phyloP scores from a whole-genome alignment of 2,113 vertebrate genomes.

The Diglossa brunneiventris region DNA sequence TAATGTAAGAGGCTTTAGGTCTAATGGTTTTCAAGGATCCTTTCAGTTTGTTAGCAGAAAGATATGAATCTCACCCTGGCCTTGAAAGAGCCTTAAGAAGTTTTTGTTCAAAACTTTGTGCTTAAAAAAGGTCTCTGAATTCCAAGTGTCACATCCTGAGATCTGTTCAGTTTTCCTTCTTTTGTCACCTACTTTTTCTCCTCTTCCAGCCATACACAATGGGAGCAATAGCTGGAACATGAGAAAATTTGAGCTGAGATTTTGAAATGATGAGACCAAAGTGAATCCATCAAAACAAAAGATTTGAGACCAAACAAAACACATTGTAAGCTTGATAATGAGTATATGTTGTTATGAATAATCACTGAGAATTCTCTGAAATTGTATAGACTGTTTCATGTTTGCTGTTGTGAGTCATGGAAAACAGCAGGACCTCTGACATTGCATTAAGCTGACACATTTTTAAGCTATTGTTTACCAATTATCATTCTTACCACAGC shows the following conservation, averaged over 20 bases:
- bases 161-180: background rate
- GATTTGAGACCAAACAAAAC: conserved; percentile 32
- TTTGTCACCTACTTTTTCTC: background rate
- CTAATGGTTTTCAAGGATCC: background rate
- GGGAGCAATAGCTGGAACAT: background rate
- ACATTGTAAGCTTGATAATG: conserved; percentile 45
- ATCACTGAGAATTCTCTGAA: conserved; percentile 32
- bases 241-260: conserved; percentile 29
- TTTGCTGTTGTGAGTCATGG: conserved; percentile 56
- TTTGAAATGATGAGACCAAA: conserved; percentile 43
- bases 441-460: conserved; percentile 36
- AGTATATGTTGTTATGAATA: conserved; percentile 45
- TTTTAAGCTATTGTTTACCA: conserved; percentile 54
- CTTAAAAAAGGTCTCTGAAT: background rate
- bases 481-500: background rate
- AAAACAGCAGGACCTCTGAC: conserved; percentile 58
- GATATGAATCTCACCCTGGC: background rate
- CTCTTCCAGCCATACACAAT: background rate
- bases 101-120: background rate
- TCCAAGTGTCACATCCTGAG: background rate
- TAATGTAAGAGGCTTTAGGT: background rate
- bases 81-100: background rate
- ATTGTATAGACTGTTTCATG: conserved; percentile 37
- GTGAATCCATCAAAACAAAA: conserved; percentile 43
- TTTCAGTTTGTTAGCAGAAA: background rate